These are phyloP conservation scores for Champsocephalus esox DNA, from an alignment of 2,797 vertebrate species.

Conservation along the genomic window DNA sequence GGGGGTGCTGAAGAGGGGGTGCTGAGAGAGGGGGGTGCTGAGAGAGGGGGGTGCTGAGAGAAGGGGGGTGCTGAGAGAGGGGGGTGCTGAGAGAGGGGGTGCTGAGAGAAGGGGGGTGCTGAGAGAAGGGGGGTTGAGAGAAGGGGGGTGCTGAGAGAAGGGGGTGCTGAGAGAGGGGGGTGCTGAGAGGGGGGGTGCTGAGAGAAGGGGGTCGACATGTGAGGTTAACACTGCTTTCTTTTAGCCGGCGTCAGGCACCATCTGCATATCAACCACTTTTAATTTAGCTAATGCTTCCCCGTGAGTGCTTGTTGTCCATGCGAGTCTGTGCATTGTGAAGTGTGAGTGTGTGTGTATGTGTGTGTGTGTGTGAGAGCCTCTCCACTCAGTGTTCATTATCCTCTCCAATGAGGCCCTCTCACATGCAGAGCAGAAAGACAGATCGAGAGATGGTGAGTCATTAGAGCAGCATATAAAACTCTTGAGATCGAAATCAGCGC, in stretches of 20 bases:
- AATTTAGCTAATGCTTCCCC: constrained; percentile 69
- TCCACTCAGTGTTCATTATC: constrained; percentile 63
- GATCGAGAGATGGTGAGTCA: constrained; percentile 16
- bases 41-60: too few relatives aligned
- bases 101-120: too few relatives aligned
- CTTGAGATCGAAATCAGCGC: constrained; percentile 19
- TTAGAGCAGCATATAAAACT: constrained; percentile 30
- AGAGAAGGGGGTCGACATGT: constrained; percentile 17
- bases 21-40: too few relatives aligned
- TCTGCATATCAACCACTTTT: constrained; percentile 68
- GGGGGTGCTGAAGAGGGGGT: too few relatives aligned
- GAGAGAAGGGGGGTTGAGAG: too few relatives aligned
- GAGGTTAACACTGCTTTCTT: constrained; percentile 40
- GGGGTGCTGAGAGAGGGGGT: too few relatives aligned
- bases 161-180: too few relatives aligned
- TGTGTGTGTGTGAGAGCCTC: constrained; percentile 39
- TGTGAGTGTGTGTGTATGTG: not conserved
- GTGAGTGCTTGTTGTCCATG: constrained; percentile 2
- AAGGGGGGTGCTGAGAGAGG: too few relatives aligned
- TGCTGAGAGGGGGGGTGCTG: not conserved
- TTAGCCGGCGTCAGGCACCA: constrained; percentile 60
- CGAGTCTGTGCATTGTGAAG: too few relatives aligned
- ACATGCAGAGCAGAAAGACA: constrained; percentile 38
- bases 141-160: too few relatives aligned
- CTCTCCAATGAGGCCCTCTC: constrained; percentile 44